Percentiles rank a stretch among this genome's conserved stretches.
Evolutionary conservation across 1,140 invertebrate species (phyloP).

Genomic region (Procambarus virginalis): DNA sequence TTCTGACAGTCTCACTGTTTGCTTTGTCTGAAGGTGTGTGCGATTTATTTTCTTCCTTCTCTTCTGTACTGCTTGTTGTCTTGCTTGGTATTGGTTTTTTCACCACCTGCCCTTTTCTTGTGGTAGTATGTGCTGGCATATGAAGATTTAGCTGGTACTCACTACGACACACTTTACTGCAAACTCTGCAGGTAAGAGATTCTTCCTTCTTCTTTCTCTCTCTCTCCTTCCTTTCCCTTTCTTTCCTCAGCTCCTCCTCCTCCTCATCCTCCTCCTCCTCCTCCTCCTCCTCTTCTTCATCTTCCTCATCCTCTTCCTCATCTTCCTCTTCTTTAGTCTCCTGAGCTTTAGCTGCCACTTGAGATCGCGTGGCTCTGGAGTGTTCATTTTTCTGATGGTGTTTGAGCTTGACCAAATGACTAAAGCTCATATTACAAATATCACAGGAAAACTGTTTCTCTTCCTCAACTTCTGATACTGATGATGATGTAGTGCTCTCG

Average conservation of each 20-base stretch:
- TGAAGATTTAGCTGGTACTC: conserved; percentile 63
- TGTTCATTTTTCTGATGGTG: conserved; percentile 64
- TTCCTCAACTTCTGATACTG: conserved; percentile 60
- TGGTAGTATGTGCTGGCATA: conserved; percentile 33
- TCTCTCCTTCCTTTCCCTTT: conserved; percentile 41
- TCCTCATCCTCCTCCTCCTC: conserved; percentile 39
- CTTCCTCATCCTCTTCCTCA: neutral
- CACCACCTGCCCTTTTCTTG: conserved; percentile 19
- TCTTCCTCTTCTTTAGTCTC: conserved; percentile 2
- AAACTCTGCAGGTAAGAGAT: conserved; percentile 58
- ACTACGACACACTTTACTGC: conserved; percentile 63
- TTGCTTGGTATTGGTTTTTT: conserved; percentile 39
- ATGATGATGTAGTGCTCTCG: conserved; percentile 27
- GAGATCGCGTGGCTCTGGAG: conserved; percentile 37
- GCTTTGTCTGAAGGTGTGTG: neutral
- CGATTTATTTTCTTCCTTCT: neutral
- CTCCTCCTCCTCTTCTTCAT: conserved; percentile 26
- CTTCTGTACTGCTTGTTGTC: conserved; percentile 5
- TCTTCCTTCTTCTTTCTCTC: conserved; percentile 41
- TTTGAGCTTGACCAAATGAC: conserved; percentile 60
- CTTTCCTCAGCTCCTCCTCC: conserved; percentile 44
- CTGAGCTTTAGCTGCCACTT: conserved; percentile 28
- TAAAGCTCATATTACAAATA: conserved; percentile 63
- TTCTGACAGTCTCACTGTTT: conserved; percentile 16
- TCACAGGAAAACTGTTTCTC: conserved; percentile 61